Evolutionary conservation across 2,888 invertebrate species (phyloP).

Genomic region (Drosophila diplacantha): DNA sequence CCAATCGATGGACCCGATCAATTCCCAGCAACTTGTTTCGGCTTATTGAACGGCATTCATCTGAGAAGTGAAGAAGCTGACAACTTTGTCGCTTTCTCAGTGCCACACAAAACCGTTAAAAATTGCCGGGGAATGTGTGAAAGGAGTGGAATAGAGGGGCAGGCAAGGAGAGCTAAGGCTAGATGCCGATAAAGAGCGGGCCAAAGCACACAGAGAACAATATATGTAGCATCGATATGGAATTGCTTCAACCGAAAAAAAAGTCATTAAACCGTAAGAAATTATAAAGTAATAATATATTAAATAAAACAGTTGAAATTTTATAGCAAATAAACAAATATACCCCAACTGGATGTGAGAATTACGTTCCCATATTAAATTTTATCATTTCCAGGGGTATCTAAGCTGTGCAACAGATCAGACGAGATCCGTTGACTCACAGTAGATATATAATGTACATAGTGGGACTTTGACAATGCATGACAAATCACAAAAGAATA

Average conservation of each 20-base stretch:
- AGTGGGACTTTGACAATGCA: constrained; percentile 25
- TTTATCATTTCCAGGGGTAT: neutral
- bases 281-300: neutral
- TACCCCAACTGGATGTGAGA: neutral
- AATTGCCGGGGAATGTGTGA: constrained; percentile 54
- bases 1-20: constrained; percentile 18
- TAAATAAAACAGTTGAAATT: neutral
- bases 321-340: neutral
- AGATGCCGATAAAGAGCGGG: neutral
- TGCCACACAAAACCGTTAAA: constrained; percentile 58
- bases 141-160: constrained; percentile 1
- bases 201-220: constrained; percentile 1
- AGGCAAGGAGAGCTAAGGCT: neutral
- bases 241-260: neutral
- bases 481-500: constrained; percentile 41
- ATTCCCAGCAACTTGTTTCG: constrained; percentile 35
- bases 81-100: constrained; percentile 38
- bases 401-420: constrained; percentile 1
- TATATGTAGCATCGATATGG: neutral
- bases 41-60: constrained; percentile 32
- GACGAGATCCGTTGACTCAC: constrained; percentile 13
- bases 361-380: neutral
- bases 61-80: constrained; percentile 29
- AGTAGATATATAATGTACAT: constrained; percentile 1
- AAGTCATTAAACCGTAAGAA: neutral